Evolutionary conservation across 2,888 invertebrate species (phyloP).

Genomic region (Patella depressa): DNA sequence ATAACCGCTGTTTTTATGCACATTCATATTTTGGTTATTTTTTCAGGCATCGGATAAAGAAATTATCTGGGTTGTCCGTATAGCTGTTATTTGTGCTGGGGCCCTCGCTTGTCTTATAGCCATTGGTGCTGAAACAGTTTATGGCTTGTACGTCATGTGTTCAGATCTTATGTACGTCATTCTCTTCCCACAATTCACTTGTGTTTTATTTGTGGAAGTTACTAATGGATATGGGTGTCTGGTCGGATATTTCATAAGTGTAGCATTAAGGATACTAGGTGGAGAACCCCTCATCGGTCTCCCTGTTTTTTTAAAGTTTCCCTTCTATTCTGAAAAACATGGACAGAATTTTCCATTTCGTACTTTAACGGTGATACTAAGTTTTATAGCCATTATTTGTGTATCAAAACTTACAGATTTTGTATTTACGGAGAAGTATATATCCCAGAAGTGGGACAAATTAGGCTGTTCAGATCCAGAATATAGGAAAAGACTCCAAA

Average conservation of each 20-base stretch:
- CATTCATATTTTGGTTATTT: background rate
- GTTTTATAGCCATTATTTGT: conserved; percentile 17
- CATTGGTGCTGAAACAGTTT: conserved; percentile 42
- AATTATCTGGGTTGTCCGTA: conserved; percentile 48
- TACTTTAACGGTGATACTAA: conserved; percentile 34
- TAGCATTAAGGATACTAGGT: conserved; percentile 83
- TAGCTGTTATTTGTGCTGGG: conserved; percentile 42
- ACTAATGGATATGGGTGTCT: conserved; percentile 42
- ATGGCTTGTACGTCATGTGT: conserved; percentile 50
- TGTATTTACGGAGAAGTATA: conserved; percentile 23
- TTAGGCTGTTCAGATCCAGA: conserved; percentile 7
- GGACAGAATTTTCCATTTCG: conserved; percentile 40
- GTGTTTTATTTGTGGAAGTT: conserved; percentile 30
- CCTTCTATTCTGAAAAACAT: conserved; percentile 25
- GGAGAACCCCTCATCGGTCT: conserved; percentile 86
- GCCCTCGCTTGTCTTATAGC: conserved; percentile 44
- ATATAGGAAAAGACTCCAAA: background rate
- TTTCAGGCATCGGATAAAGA: conserved; percentile 49
- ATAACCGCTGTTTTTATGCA: no score
- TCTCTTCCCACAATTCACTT: conserved; percentile 52
- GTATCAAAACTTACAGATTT: conserved; percentile 29
- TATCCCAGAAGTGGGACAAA: conserved; percentile 16
- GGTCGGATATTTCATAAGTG: conserved; percentile 78
- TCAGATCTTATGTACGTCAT: conserved; percentile 53
- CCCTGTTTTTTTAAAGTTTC: conserved; percentile 33